phyloP scores from a whole-genome alignment of 2,888 invertebrate genomes.

The Zygothrica quintamaculata region DNA sequence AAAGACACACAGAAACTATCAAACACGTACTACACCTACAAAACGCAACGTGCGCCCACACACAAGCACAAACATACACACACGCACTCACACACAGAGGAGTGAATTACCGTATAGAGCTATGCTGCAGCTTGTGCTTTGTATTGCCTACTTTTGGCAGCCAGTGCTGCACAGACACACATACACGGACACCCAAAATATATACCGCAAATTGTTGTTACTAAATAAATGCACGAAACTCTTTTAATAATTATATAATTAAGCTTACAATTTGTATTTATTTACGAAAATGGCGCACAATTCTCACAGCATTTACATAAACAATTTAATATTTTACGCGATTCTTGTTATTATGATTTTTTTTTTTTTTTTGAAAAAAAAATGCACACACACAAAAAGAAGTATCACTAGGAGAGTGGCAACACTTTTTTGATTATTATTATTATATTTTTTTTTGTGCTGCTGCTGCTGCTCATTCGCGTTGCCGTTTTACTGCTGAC shows the following conservation, averaged over 20 bases:
- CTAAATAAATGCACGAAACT: constrained; percentile 12
- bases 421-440: constrained; percentile 33
- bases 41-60: constrained; percentile 5
- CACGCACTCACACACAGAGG: too few relatives aligned
- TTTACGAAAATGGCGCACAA: constrained; percentile 54
- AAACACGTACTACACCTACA: background rate
- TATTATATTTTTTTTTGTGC: constrained; percentile 18
- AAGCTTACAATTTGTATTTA: constrained; percentile 39
- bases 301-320: constrained; percentile 58
- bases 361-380: constrained; percentile 31
- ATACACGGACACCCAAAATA: background rate
- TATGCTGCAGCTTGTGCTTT: constrained; percentile 27
- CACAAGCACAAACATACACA: constrained; percentile 16
- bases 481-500: constrained; percentile 28
- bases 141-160: constrained; percentile 31
- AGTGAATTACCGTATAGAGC: background rate
- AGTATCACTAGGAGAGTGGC: constrained; percentile 16
- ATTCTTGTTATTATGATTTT: too few relatives aligned
- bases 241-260: constrained; percentile 65
- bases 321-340: constrained; percentile 59
- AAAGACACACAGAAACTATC: too few relatives aligned
- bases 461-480: constrained; percentile 22
- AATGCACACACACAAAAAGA: constrained; percentile 2
- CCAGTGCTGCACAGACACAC: constrained; percentile 7
- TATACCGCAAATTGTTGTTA: constrained; percentile 5